Percentiles rank a stretch among this genome's conserved stretches.
Conservation (phyloP, 2,888 invertebrate genomes). For the Melolontha melolontha region DNA sequence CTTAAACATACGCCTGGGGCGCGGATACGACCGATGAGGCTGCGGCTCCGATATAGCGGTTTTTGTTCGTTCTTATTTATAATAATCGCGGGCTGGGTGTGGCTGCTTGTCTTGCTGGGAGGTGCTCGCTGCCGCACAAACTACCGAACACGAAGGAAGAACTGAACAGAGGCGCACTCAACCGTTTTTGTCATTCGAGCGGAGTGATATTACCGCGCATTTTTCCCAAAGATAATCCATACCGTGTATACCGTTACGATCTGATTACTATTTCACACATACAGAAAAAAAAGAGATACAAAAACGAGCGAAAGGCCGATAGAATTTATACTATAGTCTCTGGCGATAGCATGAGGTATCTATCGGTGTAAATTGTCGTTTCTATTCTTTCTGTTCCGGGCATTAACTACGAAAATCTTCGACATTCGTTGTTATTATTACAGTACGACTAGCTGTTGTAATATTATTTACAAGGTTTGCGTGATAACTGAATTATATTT, state of each 20-base stretch:
- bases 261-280: no score
- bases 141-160: slow-evolving; percentile 44
- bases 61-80: slow-evolving; percentile 52
- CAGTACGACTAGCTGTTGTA: no score
- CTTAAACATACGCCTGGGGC: slow-evolving; percentile 41
- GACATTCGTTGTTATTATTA: no score
- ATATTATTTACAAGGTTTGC: no score
- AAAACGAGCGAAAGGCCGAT: no score
- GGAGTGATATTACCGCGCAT: neutral
- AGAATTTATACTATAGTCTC: no score
- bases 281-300: no score
- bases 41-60: slow-evolving; percentile 50
- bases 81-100: slow-evolving; percentile 54
- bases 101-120: slow-evolving; percentile 53
- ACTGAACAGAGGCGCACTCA: slow-evolving; percentile 30
- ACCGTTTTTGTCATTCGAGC: slow-evolving; percentile 18
- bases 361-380: no score
- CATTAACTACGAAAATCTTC: no score
- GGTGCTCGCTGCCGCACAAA: slow-evolving; percentile 53
- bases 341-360: no score
- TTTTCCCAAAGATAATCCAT: neutral
- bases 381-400: no score
- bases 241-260: slow-evolving; percentile 8
- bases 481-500: no score
- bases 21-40: slow-evolving; percentile 43